Percentiles rank a stretch among this genome's conserved stretches.
phyloP scores from a whole-genome alignment of 1,140 invertebrate genomes.

The Calliphora vicina region DNA sequence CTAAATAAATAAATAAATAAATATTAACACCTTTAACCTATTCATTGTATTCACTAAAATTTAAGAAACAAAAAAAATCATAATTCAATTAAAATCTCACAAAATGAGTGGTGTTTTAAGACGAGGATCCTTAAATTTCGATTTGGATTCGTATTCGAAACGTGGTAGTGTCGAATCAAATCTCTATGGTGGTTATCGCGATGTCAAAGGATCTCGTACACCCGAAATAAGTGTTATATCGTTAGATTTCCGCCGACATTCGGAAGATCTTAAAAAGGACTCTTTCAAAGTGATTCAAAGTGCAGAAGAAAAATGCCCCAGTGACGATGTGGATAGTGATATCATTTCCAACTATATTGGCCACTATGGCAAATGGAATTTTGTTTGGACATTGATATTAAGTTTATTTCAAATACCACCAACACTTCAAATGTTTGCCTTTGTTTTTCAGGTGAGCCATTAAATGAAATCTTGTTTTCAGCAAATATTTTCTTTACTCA shows the following conservation, averaged over 20 bases:
- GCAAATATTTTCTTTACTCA: background rate
- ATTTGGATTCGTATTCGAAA: conserved; percentile 44
- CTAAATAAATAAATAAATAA: too few species aligned
- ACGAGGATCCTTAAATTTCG: conserved; percentile 58
- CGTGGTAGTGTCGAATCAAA: conserved; percentile 57
- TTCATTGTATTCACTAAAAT: too few species aligned
- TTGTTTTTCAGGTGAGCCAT: conserved; percentile 61
- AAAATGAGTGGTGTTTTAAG: conserved; percentile 58
- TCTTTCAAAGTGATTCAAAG: background rate
- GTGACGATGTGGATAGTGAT: conserved; percentile 66
- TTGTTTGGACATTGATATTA: conserved; percentile 72
- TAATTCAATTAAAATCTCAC: background rate
- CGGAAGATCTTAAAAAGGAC: conserved; percentile 58
- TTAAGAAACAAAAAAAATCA: too few species aligned
- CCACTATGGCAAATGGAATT: conserved; percentile 77
- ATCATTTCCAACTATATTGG: conserved; percentile 73
- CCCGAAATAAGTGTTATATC: conserved; percentile 61
- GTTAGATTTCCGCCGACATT: conserved; percentile 58
- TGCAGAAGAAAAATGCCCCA: conserved; percentile 50
- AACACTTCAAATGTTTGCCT: conserved; percentile 61
- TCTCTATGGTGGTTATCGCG: conserved; percentile 59
- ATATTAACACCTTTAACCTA: too few species aligned
- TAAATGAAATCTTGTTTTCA: conserved; percentile 29
- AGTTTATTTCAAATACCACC: conserved; percentile 67
- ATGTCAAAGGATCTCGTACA: conserved; percentile 50